These are phyloP conservation scores for Hirundo rustica DNA, from an alignment of 2,797 vertebrate genomes.

Conservation along the genomic window DNA sequence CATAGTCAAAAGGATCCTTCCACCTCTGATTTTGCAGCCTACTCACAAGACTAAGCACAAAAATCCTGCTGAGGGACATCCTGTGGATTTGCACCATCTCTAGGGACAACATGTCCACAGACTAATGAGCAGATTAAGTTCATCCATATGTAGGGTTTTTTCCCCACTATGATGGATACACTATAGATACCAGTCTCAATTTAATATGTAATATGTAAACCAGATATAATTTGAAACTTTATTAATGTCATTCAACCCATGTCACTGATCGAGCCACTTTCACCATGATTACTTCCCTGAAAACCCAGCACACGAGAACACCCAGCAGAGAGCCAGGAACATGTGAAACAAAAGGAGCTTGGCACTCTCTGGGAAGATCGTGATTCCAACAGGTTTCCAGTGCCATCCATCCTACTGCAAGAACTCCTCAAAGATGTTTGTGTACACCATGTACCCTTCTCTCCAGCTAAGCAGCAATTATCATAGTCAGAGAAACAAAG, in stretches of 20 bases:
- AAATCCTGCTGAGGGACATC: not conserved
- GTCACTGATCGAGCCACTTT: not conserved
- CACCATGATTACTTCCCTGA: not conserved
- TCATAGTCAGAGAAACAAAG: not conserved
- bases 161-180: not conserved
- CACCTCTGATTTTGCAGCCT: not conserved
- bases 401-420: not conserved
- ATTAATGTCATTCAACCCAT: not conserved
- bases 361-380: not conserved
- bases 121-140: not conserved
- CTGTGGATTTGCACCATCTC: not conserved
- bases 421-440: not conserved
- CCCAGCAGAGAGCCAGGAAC: rapidly evolving
- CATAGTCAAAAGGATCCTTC: not conserved
- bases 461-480: not conserved
- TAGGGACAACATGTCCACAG: not conserved
- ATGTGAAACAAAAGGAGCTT: not conserved
- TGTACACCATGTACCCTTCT: not conserved
- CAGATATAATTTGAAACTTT: not conserved
- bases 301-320: not conserved
- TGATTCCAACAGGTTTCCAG: not conserved
- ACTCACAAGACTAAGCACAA: not conserved
- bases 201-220: not conserved
- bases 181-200: not conserved
- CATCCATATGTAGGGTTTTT: not conserved